Evolutionary conservation across 2,797 vertebrate genomes (phyloP).

Genomic region (Percopsis omiscomaycus): DNA sequence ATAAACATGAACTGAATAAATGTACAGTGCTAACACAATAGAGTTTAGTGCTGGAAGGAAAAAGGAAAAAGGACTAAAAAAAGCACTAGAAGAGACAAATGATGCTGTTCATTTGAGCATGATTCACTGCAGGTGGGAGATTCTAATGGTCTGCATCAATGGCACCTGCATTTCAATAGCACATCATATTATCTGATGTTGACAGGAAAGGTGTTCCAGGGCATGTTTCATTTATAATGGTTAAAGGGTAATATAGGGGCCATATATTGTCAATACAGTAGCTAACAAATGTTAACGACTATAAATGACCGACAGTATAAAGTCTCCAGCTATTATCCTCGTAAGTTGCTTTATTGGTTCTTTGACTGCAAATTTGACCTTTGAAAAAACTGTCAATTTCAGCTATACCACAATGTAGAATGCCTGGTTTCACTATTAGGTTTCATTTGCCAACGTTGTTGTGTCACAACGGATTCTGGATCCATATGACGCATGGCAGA

Average conservation of each 20-base stretch:
- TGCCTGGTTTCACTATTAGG: conserved; percentile 9
- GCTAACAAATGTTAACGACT: background rate
- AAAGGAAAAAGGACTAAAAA: too few relatives aligned
- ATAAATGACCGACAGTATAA: background rate
- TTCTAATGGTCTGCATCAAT: conserved; percentile 8
- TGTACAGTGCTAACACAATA: background rate
- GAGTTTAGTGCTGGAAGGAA: too few relatives aligned
- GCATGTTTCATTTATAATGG: too few relatives aligned
- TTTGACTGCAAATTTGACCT: too few relatives aligned
- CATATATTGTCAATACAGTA: background rate
- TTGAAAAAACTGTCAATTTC: too few relatives aligned
- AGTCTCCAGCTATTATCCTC: too few relatives aligned
- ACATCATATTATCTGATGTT: background rate
- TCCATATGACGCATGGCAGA: conserved; percentile 21
- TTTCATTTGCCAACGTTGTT: conserved; percentile 33
- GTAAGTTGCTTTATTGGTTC: too few relatives aligned
- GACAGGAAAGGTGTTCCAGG: background rate
- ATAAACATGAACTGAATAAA: background rate
- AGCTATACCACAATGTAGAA: background rate
- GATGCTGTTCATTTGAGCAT: background rate
- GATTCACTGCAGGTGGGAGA: conserved; percentile 16
- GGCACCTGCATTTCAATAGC: conserved; percentile 4
- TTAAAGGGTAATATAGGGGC: too few relatives aligned
- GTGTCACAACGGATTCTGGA: conserved; percentile 34
- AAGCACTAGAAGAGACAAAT: background rate